Evolutionary conservation across 2,113 vertebrate genomes (phyloP).

Genomic region (Aegithalos caudatus): DNA sequence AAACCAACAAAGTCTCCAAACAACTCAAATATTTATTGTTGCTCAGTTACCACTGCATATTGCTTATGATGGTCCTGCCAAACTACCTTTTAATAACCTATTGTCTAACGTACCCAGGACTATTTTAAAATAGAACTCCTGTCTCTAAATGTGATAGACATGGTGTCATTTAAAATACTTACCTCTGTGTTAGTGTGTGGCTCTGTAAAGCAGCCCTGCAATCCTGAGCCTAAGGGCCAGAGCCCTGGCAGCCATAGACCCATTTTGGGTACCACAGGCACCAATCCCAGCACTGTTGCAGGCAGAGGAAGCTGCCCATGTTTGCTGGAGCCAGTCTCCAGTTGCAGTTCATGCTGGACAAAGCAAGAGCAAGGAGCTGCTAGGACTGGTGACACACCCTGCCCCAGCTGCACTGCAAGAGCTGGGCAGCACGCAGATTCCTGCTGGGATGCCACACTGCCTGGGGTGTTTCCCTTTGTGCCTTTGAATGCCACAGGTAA

Average conservation of each 20-base stretch:
- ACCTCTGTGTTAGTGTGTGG: not conserved
- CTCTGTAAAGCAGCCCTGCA: not conserved
- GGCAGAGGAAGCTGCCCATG: fast-evolving
- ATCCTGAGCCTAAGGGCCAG: not conserved
- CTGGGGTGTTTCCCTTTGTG: not conserved
- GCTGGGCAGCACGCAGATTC: not conserved
- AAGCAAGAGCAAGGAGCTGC: not conserved
- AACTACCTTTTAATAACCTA: not conserved
- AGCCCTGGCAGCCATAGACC: not conserved
- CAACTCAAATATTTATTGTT: not conserved
- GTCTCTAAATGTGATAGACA: not conserved
- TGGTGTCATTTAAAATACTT: not conserved
- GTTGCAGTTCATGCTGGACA: not conserved
- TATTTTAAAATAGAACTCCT: not conserved
- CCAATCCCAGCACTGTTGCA: not conserved
- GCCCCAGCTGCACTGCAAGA: not conserved
- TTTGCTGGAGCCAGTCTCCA: too few species aligned
- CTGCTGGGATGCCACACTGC: not conserved
- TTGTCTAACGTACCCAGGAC: not conserved
- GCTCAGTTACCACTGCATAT: not conserved
- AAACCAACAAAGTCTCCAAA: not conserved
- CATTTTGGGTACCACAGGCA: fast-evolving
- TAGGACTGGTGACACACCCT: not conserved
- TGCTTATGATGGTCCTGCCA: not conserved
- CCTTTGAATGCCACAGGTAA: not conserved